Base-by-base conservation (phyloP, 2,888 invertebrate genomes). In the Sinelater perroti region DNA sequence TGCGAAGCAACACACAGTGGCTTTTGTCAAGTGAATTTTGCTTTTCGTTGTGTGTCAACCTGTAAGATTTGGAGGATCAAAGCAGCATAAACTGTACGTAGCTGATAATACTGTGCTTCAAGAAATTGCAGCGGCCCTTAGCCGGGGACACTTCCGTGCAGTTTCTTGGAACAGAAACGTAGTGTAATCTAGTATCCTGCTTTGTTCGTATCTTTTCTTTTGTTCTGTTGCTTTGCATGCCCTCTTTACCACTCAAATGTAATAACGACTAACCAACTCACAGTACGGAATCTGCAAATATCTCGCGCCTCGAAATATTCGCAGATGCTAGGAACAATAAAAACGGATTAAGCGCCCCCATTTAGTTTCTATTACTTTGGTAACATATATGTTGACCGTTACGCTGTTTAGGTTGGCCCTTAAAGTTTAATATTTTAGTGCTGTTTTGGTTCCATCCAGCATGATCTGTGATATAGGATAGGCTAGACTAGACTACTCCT, bases 1-100 rank as follows among this genome's bases (percentile, higher is more conserved):
- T 75, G 72, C 74, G 73, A 74, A 72, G 70, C 70, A 71, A 73
- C 65, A 71, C 72, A 71, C 69, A 74, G 72, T 70, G 69, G 70
- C 71, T 73, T 70, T 72, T 70, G 65, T 69, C 60, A 68, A 75
- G 77, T 78, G 75, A 71, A 18, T 62, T 70, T 68, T 58, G 67
- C 66, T 69, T 67, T 69, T 68, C 69, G 67, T 70, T 61, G 67
- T 73, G 68, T 68, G 31, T 36, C 47, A 54, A 44, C 58, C 58
- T 30, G 49, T 58, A 54, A 58, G 53, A 54, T 58, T 58, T 58
- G 58, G 58, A 58, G 58, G 58, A 58, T 47, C 58, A 47, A 53
- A 54, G 35, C 58, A 58, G 47, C 58, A 28, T 58, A 53, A 58
- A 58, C 47, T 58, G 58, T 58, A 58, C 58, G 58, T 58, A 58